These are phyloP conservation scores for Sinotaia quadrata DNA, from an alignment of 2,888 invertebrate species.

Conservation along the genomic window DNA sequence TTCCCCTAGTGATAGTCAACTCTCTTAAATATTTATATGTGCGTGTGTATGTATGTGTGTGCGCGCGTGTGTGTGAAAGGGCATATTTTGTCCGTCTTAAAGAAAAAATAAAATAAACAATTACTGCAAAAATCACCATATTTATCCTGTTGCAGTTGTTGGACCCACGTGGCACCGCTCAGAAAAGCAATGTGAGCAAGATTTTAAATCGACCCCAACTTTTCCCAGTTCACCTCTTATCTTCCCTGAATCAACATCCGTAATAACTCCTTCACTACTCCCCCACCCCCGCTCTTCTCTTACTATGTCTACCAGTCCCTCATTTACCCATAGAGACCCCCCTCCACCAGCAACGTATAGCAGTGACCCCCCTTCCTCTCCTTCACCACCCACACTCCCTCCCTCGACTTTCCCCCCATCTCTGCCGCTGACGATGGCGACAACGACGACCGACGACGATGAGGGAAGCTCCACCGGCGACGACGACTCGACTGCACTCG, in stretches of 20 bases:
- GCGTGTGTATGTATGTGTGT: background rate
- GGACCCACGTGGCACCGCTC: too few relatives aligned
- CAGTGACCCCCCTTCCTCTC: conserved; percentile 25
- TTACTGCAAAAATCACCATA: background rate
- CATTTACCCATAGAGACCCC: conserved; percentile 4
- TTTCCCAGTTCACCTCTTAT: background rate
- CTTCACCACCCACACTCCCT: conserved; percentile 6
- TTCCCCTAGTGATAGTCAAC: too few relatives aligned
- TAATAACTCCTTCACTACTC: background rate
- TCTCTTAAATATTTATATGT: too few relatives aligned
- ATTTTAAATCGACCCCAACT: too few relatives aligned
- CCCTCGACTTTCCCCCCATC: conserved; percentile 4
- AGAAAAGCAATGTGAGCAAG: too few relatives aligned
- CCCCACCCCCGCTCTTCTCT: background rate
- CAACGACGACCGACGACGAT: conserved; percentile 23
- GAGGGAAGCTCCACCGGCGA: conserved; percentile 32
- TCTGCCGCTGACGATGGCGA: background rate
- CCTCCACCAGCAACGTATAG: background rate
- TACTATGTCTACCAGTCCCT: background rate
- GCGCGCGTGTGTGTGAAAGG: background rate
- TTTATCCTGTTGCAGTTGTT: too few relatives aligned
- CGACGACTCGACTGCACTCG: conserved; percentile 35
- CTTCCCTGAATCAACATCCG: background rate
- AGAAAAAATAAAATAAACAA: background rate
- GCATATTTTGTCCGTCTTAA: background rate